These are phyloP conservation scores for Netelia melanura DNA, from an alignment of 2,888 invertebrate species.

Conservation along the genomic window DNA sequence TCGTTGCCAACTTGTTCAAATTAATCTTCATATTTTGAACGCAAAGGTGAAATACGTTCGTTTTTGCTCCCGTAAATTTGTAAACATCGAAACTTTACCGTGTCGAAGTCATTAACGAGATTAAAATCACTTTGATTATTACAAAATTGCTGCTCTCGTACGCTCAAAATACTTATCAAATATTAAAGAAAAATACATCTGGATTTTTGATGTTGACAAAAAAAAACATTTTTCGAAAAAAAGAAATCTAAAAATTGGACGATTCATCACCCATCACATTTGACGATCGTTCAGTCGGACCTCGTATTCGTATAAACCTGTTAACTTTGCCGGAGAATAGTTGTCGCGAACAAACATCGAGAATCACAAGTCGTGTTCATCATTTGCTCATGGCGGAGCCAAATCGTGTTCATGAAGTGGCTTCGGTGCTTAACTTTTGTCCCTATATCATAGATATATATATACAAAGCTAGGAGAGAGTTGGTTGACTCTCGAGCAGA, in stretches of 20 bases:
- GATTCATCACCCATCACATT: not conserved
- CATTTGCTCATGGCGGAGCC: conserved; percentile 57
- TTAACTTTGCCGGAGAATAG: conserved; percentile 10
- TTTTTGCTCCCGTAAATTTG: too few species aligned
- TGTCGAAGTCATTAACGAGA: too few species aligned
- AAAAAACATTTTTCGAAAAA: too few species aligned
- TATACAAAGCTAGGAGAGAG: conserved; percentile 55
- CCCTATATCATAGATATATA: conserved; percentile 33
- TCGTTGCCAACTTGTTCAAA: not conserved
- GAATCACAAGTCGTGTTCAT: conserved; percentile 48
- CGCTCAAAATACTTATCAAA: too few species aligned
- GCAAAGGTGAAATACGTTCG: too few species aligned
- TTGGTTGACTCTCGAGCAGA: conserved; percentile 73
- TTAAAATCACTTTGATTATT: too few species aligned
- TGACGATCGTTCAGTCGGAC: not conserved
- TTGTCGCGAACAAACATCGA: conserved; percentile 33
- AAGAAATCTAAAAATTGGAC: too few species aligned
- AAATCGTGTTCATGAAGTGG: conserved; percentile 74
- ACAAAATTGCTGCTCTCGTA: too few species aligned
- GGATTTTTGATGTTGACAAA: too few species aligned
- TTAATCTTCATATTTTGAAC: too few species aligned
- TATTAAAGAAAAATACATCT: too few species aligned
- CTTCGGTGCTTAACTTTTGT: conserved; percentile 75
- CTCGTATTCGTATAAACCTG: not conserved
- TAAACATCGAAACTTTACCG: too few species aligned